Conservation (phyloP, 2,113 vertebrate genomes). For the Gasterosteus nipponicus region DNA sequence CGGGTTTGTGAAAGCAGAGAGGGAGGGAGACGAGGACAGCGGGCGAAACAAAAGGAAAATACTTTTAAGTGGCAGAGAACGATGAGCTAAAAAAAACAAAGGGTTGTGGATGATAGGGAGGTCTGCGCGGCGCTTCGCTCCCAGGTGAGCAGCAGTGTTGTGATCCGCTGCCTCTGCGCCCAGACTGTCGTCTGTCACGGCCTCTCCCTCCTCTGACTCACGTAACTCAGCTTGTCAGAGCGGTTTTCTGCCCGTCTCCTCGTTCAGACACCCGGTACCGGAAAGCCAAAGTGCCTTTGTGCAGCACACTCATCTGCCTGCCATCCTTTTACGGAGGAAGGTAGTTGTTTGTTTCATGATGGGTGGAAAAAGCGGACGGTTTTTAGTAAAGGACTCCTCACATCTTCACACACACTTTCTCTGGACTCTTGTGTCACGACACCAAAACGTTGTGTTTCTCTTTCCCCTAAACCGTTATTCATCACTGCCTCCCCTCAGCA, state of each 20-base stretch:
- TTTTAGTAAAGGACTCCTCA: constrained; percentile 47
- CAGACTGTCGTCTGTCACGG: constrained; percentile 55
- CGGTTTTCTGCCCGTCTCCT: constrained; percentile 58
- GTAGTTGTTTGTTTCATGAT: constrained; percentile 25
- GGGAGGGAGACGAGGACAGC: constrained; percentile 26
- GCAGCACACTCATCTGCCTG: constrained; percentile 45
- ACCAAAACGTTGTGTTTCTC: neutral
- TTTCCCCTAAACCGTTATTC: constrained; percentile 23
- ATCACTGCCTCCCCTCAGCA: constrained; percentile 10
- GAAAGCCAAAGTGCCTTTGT: constrained; percentile 45
- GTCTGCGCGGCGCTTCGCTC: constrained; percentile 8
- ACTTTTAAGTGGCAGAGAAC: constrained; percentile 32
- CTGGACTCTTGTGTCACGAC: constrained; percentile 30
- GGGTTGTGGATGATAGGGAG: constrained; percentile 22
- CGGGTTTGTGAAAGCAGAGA: constrained; percentile 39
- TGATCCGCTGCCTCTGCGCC: constrained; percentile 61
- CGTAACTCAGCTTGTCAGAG: constrained; percentile 71
- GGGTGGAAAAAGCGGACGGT: constrained; percentile 57
- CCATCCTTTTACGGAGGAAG: constrained; percentile 31
- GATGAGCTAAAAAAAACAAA: constrained; percentile 3
- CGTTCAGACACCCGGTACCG: constrained; percentile 51
- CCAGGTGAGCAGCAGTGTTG: constrained; percentile 61
- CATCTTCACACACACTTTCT: constrained; percentile 57
- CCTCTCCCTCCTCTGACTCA: constrained; percentile 53
- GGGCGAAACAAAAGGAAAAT: constrained; percentile 26